phyloP scores from a whole-genome alignment of 1,140 invertebrate genomes.

The Drosophila equinoxialis region DNA sequence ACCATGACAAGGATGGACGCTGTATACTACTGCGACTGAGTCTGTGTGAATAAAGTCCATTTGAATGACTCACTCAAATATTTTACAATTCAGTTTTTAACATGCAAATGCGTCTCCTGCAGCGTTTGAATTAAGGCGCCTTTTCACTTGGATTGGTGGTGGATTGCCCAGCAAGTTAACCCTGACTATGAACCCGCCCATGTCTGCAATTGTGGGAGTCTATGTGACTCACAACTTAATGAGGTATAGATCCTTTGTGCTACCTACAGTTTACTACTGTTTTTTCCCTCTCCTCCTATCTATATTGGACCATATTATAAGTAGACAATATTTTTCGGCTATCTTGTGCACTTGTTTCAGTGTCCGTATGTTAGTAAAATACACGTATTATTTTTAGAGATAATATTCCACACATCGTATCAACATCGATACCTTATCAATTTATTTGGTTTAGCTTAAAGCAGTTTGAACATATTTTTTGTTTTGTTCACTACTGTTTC shows the following conservation, averaged over 20 bases:
- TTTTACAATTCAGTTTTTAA: conserved; percentile 17
- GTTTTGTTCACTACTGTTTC: neutral
- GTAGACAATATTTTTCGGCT: conserved; percentile 23
- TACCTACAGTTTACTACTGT: neutral
- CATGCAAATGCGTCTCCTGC: conserved; percentile 72
- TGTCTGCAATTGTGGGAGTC: neutral
- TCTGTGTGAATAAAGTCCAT: neutral
- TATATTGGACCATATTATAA: neutral
- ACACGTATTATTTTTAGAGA: neutral
- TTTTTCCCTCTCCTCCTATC: neutral
- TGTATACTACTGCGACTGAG: conserved; percentile 7
- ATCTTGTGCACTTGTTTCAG: neutral
- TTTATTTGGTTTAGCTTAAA: neutral
- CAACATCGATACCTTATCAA: neutral
- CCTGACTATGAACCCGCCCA: neutral
- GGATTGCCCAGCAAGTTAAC: conserved; percentile 17
- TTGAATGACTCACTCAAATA: conserved; percentile 30
- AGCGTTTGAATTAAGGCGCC: conserved; percentile 36
- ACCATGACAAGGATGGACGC: neutral
- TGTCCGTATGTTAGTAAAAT: neutral
- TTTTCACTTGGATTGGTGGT: conserved; percentile 41
- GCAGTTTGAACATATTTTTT: neutral
- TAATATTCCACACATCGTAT: conserved; percentile 2
- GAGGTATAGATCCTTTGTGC: neutral
- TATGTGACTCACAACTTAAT: conserved; percentile 1